Percentiles rank a stretch among this genome's conserved stretches.
Evolutionary conservation across 2,888 invertebrate species (phyloP).

Genomic region (Alloplasta piceator): DNA sequence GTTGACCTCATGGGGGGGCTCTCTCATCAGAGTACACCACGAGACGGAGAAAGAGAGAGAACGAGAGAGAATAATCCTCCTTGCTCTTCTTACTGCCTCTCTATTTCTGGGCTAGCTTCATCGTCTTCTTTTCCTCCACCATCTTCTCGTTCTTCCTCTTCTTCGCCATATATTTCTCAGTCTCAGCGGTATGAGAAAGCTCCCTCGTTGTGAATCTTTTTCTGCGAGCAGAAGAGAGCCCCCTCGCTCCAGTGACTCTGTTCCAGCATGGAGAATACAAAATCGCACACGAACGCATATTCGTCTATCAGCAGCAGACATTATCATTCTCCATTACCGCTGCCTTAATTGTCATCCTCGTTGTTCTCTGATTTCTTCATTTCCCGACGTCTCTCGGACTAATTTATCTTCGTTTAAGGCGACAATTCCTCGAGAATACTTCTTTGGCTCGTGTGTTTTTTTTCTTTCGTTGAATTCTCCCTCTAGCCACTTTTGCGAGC

Average conservation of each 20-base stretch:
- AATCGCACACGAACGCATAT: not conserved
- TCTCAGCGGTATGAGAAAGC: conserved; percentile 32
- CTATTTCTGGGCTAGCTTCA: conserved; percentile 71
- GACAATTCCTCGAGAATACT: conserved; percentile 31
- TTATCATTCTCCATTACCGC: conserved; percentile 33
- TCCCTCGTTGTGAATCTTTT: conserved; percentile 37
- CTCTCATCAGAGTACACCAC: conserved; percentile 59
- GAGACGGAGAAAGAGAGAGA: conserved; percentile 39
- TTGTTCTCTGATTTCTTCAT: conserved; percentile 14
- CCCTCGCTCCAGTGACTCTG: conserved; percentile 69
- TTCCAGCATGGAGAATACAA: conserved; percentile 44
- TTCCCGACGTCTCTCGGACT: conserved; percentile 11
- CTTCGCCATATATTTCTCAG: conserved; percentile 57
- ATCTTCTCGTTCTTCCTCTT: conserved; percentile 45
- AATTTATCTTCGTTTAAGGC: conserved; percentile 2
- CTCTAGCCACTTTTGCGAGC: conserved; percentile 1
- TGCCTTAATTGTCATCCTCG: conserved; percentile 38
- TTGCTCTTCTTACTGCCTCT: conserved; percentile 76
- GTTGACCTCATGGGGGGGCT: conserved; percentile 54
- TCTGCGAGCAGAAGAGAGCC: conserved; percentile 15
- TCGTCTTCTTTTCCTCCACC: conserved; percentile 46
- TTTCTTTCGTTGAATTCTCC: not conserved
- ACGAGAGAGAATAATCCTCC: conserved; percentile 50
- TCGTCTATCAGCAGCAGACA: conserved; percentile 34
- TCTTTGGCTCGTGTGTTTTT: not conserved